Base-by-base conservation (phyloP, 2,113 vertebrate species). In the Gambusia affinis region DNA sequence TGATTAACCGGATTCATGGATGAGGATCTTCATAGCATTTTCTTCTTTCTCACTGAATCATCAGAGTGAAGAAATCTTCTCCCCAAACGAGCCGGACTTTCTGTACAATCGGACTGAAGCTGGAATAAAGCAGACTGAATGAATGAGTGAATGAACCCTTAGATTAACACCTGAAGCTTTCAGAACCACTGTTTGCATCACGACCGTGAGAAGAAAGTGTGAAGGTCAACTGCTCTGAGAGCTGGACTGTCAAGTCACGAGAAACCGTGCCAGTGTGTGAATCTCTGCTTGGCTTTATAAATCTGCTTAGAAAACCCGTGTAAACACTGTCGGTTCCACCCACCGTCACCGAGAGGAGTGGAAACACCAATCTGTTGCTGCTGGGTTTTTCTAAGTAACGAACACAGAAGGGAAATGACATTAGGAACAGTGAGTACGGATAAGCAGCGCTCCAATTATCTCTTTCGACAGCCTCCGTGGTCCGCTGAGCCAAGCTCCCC, bases 361-460 rank as follows among this genome's bases (percentile, higher is more conserved):
- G 10, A 29, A 29, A 29, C 12, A 35, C 5, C 12, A 14, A 37
- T 37, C 31, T 71, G 33, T 17, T 71, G 57, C 57, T 44, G 11
- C 28, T 22, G 60, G 14, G 60, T 8, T 29, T 22, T 44, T 51
- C 29, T 28, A 37, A 70, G 54, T 70, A 29, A 61, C n/a, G 5
- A 7, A 17, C 35, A 28, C 33, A 14, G 57, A 61, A 4, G 31
- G 6, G 24, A 70, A 60, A 70, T 28, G 68, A 70, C 54, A 37
- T 60, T 15, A 60, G 44, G 67, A 71, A 29, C 69, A 71, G 57
- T 4, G 35, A 35, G 33, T 37, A 33, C 27, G 28, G 57, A 44
- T 42, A 61, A 42, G 70, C 70, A 42, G 70, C 57, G 37, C 35
- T 62, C 37, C 24, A 60, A 63, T 72, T 47, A 44, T 63, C 27